These are phyloP conservation scores for Acleris cristana DNA, from an alignment of 2,888 invertebrate genomes.

Conservation along the genomic window DNA sequence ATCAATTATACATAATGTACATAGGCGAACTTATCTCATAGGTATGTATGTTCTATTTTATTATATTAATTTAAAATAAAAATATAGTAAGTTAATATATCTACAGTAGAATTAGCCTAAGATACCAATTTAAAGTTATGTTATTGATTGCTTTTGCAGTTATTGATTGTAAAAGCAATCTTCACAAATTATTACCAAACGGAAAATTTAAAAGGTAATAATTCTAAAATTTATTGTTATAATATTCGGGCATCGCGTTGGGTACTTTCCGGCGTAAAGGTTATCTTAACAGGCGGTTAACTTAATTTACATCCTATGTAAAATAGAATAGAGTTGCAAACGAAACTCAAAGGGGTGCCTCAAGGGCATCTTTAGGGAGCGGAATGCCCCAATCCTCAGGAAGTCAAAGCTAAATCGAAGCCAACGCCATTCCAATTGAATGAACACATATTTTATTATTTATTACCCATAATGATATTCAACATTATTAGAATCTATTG, in stretches of 20 bases:
- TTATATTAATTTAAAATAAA: no score
- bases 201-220: slow-evolving; percentile 40
- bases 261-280: slow-evolving; percentile 54
- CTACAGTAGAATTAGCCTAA: no score
- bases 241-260: slow-evolving; percentile 63
- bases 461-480: slow-evolving; percentile 65
- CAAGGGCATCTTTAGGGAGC: background rate
- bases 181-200: slow-evolving; percentile 8
- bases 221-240: slow-evolving; percentile 65
- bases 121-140: background rate
- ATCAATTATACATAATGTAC: no score
- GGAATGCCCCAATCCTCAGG: slow-evolving; percentile 61
- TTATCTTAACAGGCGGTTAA: slow-evolving; percentile 8
- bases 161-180: no score
- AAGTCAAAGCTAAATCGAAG: slow-evolving; percentile 81
- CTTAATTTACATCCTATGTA: background rate
- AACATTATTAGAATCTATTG: slow-evolving; percentile 11
- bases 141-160: no score
- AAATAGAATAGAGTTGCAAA: slow-evolving; percentile 13
- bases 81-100: no score
- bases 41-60: no score
- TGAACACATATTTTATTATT: slow-evolving; percentile 74
- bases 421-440: slow-evolving; percentile 66
- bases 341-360: background rate
- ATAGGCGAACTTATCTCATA: no score